Base-by-base conservation (phyloP, 2,888 invertebrate genomes). In the Dendrolimus pini region DNA sequence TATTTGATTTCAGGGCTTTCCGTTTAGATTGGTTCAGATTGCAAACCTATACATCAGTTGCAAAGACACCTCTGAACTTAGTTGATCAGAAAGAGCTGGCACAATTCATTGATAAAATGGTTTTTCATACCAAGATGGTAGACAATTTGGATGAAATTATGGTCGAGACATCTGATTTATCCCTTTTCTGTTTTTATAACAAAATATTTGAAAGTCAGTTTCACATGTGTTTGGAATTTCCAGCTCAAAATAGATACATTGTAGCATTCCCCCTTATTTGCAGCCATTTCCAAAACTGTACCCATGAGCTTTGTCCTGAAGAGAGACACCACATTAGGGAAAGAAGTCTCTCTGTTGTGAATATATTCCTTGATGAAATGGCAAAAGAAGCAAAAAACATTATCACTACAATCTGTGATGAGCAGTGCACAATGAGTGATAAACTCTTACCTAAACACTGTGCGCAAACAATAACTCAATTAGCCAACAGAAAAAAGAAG, bases 381-480 rank as follows among this genome's bases (percentile, higher is more conserved):
- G 97, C 99, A 0, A 98, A 98, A 82, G 99, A 99, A 83, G 98
- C 98, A 0, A 98, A 99, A 82, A 99, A 99, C 80, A 99, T 99
- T 53, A 98, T 99, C 55, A 98, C 98, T 1, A 97, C 98, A 7
- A 98, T 99, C 73, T 99, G 99, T 88, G 99, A 99, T 83, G 98
- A 99, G 75, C 99, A 99, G 77, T 98, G 99, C 80, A 96, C 96
- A 65, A 95, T 99, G 94, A 97, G 98, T 73, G 98, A 99, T 78
- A 97, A 97, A 83, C 86, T 99, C 30, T 86, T 99, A 63, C 98
- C 99, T 1, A 99, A 99, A 82, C 98, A 99, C 84, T 98, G 98
- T 82, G 98, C 98, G 8, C 94, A 96, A 72, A 93, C 97, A 41
- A 95, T 99, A 59, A 96, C 98, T 0, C 97, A 97, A 69, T 92